A percentile compares a stretch with the other conserved stretches of the same genome.
Conservation (phyloP, 2,113 vertebrate genomes). For the Nanorana parkeri region DNA sequence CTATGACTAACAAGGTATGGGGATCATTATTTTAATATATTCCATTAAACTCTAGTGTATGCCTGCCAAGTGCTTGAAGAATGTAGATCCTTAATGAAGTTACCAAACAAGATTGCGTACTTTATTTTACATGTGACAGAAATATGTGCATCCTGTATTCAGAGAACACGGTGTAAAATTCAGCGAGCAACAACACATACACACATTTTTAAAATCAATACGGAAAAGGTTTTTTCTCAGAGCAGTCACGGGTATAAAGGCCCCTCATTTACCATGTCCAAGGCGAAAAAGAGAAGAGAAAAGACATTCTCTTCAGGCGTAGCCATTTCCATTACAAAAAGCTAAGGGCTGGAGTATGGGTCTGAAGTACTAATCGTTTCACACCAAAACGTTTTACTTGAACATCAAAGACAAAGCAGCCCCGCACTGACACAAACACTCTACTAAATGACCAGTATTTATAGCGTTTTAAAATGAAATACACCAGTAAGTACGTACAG, state of each 20-base stretch:
- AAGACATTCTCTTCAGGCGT: constrained; percentile 47
- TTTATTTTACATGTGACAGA: background rate
- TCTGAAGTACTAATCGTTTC: constrained; percentile 41
- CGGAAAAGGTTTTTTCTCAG: background rate
- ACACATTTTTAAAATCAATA: background rate
- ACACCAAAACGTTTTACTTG: constrained; percentile 23
- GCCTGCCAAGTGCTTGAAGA: background rate
- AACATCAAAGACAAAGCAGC: constrained; percentile 22
- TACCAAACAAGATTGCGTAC: background rate
- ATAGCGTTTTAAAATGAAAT: too few relatives aligned
- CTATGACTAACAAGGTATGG: too few relatives aligned
- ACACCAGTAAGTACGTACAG: too few relatives aligned
- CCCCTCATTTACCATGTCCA: constrained; percentile 51
- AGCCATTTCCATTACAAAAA: constrained; percentile 40
- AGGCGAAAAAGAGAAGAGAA: constrained; percentile 42
- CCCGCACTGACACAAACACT: constrained; percentile 6
- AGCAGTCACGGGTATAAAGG: constrained; percentile 29
- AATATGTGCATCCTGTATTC: background rate
- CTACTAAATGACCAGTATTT: background rate
- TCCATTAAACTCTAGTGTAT: background rate
- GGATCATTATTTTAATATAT: background rate
- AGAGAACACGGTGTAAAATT: too few relatives aligned
- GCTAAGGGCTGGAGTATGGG: background rate
- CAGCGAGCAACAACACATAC: background rate
- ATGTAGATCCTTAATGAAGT: background rate